Conservation (phyloP, 92 coral and sea anemone species). For the Epizoanthus scotinus region DNA sequence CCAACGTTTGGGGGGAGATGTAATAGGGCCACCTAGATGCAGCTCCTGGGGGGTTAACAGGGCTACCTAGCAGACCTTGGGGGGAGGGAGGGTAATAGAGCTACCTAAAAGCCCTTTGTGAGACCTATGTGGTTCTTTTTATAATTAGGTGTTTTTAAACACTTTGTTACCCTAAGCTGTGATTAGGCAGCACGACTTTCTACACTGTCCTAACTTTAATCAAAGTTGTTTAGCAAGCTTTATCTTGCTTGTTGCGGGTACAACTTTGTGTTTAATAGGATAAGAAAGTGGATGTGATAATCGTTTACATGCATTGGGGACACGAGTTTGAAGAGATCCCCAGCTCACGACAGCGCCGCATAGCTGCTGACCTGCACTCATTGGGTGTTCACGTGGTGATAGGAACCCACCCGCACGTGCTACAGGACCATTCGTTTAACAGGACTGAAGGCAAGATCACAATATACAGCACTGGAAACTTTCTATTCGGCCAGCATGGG, state of each 20-base stretch:
- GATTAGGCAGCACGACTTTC: too few relatives aligned
- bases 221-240: background rate
- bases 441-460: slow-evolving; percentile 31
- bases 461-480: slow-evolving; percentile 77
- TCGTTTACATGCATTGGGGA: slow-evolving; percentile 76
- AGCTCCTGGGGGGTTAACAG: too few relatives aligned
- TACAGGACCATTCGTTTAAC: slow-evolving; percentile 49
- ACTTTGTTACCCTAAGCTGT: too few relatives aligned
- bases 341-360: slow-evolving; percentile 41
- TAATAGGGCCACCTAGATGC: too few relatives aligned
- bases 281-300: slow-evolving; percentile 58
- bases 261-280: background rate
- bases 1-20: too few relatives aligned
- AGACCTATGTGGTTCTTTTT: too few relatives aligned
- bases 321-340: slow-evolving; percentile 3
- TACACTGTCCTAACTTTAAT: background rate
- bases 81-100: too few relatives aligned
- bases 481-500: slow-evolving; percentile 55
- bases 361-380: slow-evolving; percentile 39
- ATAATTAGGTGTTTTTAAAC: too few relatives aligned
- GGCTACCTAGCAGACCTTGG: too few relatives aligned
- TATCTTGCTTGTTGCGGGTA: background rate
- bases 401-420: slow-evolving; percentile 73
- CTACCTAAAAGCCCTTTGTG: too few relatives aligned
- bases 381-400: slow-evolving; percentile 68